These are phyloP conservation scores for Watsonalla binaria DNA, from an alignment of 2,888 invertebrate genomes.

Conservation along the genomic window DNA sequence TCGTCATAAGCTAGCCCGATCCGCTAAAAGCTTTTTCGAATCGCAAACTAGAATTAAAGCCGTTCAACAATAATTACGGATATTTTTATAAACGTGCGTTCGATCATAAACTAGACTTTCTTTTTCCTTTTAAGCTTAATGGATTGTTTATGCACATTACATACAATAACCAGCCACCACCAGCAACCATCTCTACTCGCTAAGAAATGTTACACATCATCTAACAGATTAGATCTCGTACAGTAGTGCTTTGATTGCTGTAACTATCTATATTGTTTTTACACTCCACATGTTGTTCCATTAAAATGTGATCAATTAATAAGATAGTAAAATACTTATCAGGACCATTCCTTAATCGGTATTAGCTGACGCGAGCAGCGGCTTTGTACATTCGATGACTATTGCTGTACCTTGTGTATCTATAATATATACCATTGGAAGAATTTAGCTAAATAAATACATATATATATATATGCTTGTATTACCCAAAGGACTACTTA, in stretches of 20 bases:
- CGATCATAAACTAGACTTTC: constrained; percentile 14
- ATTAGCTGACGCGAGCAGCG: not conserved
- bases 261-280: constrained; percentile 29
- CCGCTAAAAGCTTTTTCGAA: too few species aligned
- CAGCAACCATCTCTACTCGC: constrained; percentile 14
- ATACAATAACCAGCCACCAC: constrained; percentile 38
- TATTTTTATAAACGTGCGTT: not conserved
- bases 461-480: too few species aligned
- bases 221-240: constrained; percentile 35
- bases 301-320: constrained; percentile 23
- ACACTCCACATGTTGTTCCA: constrained; percentile 24
- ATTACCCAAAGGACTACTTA: too few species aligned
- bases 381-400: too few species aligned
- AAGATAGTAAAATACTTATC: not conserved
- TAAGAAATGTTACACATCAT: constrained; percentile 34
- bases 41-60: too few species aligned
- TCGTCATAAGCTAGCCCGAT: too few species aligned
- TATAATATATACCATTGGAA: not conserved
- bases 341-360: not conserved
- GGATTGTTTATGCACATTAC: constrained; percentile 59
- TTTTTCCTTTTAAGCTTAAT: constrained; percentile 41
- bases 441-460: too few species aligned
- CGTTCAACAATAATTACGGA: too few species aligned
- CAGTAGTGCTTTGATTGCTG: constrained; percentile 24
- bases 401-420: not conserved